phyloP scores from a whole-genome alignment of 2,888 invertebrate genomes.

The Philonicus albiceps region DNA sequence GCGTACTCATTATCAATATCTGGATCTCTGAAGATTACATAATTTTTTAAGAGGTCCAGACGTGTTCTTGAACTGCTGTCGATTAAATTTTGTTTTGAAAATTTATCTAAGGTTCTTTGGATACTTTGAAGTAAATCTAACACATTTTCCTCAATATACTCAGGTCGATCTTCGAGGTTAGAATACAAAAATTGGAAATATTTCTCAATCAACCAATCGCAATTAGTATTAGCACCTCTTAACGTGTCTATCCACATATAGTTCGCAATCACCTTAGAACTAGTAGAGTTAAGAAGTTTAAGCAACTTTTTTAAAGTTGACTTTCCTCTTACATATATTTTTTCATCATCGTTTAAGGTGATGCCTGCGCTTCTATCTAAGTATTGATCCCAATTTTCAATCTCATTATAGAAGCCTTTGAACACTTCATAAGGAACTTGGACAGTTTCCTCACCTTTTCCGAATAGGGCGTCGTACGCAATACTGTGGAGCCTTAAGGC shows the following conservation, averaged over 20 bases:
- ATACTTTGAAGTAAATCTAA: not conserved
- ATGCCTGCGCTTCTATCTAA: not conserved
- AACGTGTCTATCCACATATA: conserved; percentile 16
- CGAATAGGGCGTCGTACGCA: not conserved
- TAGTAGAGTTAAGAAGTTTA: not conserved
- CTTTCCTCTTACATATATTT: not conserved
- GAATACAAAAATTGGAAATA: conserved; percentile 21
- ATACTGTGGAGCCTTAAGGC: not conserved
- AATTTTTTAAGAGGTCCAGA: not conserved
- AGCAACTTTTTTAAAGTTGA: conserved; percentile 2
- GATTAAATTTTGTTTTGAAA: not conserved
- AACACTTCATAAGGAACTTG: conserved; percentile 4
- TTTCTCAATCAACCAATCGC: not conserved
- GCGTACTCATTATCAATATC: not conserved
- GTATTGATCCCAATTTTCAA: not conserved
- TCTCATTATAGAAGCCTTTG: not conserved
- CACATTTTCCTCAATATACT: not conserved
- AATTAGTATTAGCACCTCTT: not conserved
- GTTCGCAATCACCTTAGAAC: not conserved
- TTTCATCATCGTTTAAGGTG: not conserved
- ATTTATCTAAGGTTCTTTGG: not conserved
- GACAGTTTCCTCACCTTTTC: not conserved
- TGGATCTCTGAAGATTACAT: not conserved
- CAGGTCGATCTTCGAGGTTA: not conserved
- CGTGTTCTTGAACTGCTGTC: not conserved